These are phyloP conservation scores for Apotomis betuletana DNA, from an alignment of 2,888 invertebrate genomes.

Conservation along the genomic window DNA sequence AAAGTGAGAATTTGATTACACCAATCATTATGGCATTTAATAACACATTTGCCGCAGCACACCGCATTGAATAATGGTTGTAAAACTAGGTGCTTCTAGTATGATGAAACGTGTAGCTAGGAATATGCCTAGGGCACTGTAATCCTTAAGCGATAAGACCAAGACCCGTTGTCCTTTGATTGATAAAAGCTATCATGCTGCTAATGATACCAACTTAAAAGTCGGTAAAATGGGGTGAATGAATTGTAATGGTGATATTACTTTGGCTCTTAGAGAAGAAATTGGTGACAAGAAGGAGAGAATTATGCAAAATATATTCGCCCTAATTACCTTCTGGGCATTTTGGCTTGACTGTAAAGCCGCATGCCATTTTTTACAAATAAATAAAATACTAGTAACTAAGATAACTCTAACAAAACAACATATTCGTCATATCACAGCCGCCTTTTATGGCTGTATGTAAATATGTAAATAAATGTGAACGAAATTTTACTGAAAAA, in stretches of 20 bases:
- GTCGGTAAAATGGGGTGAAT: background rate
- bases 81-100: conserved; percentile 51
- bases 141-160: conserved; percentile 26
- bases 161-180: conserved; percentile 44
- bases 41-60: conserved; percentile 42
- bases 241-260: background rate
- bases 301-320: too few species aligned
- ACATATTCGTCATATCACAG: too few species aligned
- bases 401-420: too few species aligned
- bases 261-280: background rate
- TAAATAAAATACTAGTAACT: too few species aligned
- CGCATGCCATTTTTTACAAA: too few species aligned
- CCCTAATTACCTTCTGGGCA: too few species aligned
- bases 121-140: conserved; percentile 44
- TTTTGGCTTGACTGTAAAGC: too few species aligned
- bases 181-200: conserved; percentile 47
- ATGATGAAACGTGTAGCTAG: conserved; percentile 48
- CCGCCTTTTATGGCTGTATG: too few species aligned
- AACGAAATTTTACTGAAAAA: too few species aligned
- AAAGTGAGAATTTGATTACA: conserved; percentile 35
- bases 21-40: conserved; percentile 47
- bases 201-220: conserved; percentile 10
- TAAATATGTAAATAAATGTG: too few species aligned
- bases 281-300: too few species aligned
- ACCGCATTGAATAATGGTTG: conserved; percentile 51